phyloP scores from a whole-genome alignment of 2,888 invertebrate species.

The Drosophila planitibia region DNA sequence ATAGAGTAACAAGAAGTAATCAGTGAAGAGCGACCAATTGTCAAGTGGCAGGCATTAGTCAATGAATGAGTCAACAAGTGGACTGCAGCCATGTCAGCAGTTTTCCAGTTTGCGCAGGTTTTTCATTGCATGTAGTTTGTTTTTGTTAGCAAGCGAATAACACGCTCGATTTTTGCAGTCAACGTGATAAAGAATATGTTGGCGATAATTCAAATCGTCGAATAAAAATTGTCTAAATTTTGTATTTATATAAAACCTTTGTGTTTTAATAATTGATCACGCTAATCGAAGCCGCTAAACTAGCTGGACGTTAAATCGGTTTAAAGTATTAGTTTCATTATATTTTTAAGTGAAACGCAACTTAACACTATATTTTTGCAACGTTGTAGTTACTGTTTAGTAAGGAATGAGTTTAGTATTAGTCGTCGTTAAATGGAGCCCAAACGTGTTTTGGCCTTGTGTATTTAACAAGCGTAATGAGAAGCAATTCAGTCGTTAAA shows the following conservation, averaged over 20 bases:
- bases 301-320: background rate
- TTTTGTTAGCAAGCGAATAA: slow-evolving; percentile 1
- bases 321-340: background rate
- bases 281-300: background rate
- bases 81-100: background rate
- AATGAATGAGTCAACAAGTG: background rate
- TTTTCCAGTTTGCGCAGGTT: background rate
- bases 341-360: slow-evolving; percentile 8
- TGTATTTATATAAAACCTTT: background rate
- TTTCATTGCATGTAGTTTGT: background rate
- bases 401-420: slow-evolving; percentile 8
- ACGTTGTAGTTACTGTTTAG: slow-evolving; percentile 6
- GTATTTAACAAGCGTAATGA: slow-evolving; percentile 22
- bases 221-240: background rate
- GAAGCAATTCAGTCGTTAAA: slow-evolving; percentile 37
- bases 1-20: background rate
- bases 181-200: background rate
- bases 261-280: background rate
- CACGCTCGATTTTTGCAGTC: background rate
- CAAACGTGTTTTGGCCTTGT: slow-evolving; percentile 10
- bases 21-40: background rate
- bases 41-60: background rate
- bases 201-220: background rate
- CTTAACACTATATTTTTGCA: background rate
- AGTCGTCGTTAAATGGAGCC: slow-evolving; percentile 26